Evolutionary conservation across 1,140 invertebrate species (phyloP).

Genomic region (Mizuhopecten yessoensis): DNA sequence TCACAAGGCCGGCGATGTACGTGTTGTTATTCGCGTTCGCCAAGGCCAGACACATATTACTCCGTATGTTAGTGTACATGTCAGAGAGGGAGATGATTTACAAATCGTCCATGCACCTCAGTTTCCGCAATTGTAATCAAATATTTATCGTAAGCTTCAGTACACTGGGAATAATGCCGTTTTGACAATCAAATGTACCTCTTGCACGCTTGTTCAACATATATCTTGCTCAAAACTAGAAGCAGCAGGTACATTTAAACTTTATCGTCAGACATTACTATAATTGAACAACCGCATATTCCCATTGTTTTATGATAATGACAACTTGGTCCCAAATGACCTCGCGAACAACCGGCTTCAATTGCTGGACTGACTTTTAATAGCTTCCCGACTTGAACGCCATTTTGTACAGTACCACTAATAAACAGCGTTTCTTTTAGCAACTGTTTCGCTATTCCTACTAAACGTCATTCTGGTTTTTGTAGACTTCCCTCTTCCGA

Average conservation of each 20-base stretch:
- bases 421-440: no score
- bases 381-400: no score
- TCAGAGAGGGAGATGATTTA: neutral
- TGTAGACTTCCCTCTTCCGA: no score
- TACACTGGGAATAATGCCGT: neutral
- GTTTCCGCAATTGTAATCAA: neutral
- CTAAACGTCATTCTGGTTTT: no score
- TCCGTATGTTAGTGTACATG: neutral
- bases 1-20: no score
- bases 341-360: neutral
- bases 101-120: slow-evolving; percentile 27
- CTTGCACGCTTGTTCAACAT: neutral
- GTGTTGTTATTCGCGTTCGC: no score
- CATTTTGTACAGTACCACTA: no score
- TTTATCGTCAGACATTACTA: neutral
- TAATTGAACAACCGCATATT: neutral
- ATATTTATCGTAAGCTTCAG: neutral
- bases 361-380: no score
- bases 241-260: neutral
- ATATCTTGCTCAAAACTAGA: neutral
- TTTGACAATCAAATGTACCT: neutral
- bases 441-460: no score
- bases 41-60: neutral
- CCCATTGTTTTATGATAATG: neutral
- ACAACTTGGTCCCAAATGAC: neutral